A percentile compares a stretch with the other conserved stretches of the same genome.
These are phyloP conservation scores for Mamestra configurata DNA, from an alignment of 1,140 invertebrate species.

Conservation along the genomic window DNA sequence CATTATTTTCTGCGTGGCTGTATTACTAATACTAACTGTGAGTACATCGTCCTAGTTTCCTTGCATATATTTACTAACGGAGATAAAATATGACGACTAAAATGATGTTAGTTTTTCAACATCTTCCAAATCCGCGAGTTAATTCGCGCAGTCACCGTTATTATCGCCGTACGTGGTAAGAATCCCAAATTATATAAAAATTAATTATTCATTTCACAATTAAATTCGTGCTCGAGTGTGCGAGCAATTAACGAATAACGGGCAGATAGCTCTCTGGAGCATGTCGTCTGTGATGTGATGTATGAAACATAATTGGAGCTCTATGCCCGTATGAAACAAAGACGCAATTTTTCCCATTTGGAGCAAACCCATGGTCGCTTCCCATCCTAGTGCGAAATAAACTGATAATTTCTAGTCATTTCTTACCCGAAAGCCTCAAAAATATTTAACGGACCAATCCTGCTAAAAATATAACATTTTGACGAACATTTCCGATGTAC, in stretches of 20 bases:
- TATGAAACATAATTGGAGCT: background rate
- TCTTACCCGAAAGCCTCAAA: no score
- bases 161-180: slow-evolving; percentile 26
- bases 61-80: slow-evolving; percentile 48
- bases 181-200: slow-evolving; percentile 43
- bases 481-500: no score
- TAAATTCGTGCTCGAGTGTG: slow-evolving; percentile 33
- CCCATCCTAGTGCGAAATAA: no score
- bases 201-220: slow-evolving; percentile 34
- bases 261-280: slow-evolving; percentile 35
- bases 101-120: background rate
- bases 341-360: no score
- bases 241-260: slow-evolving; percentile 42
- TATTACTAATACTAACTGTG: slow-evolving; percentile 27
- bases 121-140: slow-evolving; percentile 11
- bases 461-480: no score
- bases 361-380: no score
- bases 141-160: slow-evolving; percentile 38
- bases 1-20: background rate
- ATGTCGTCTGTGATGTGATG: slow-evolving; percentile 25
- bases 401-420: no score
- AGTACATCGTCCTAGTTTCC: slow-evolving; percentile 57
- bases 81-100: slow-evolving; percentile 24
- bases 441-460: no score
- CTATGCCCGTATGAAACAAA: background rate